Evolutionary conservation across 1,140 invertebrate species (phyloP).

Genomic region (Caenorhabditis tropicalis): DNA sequence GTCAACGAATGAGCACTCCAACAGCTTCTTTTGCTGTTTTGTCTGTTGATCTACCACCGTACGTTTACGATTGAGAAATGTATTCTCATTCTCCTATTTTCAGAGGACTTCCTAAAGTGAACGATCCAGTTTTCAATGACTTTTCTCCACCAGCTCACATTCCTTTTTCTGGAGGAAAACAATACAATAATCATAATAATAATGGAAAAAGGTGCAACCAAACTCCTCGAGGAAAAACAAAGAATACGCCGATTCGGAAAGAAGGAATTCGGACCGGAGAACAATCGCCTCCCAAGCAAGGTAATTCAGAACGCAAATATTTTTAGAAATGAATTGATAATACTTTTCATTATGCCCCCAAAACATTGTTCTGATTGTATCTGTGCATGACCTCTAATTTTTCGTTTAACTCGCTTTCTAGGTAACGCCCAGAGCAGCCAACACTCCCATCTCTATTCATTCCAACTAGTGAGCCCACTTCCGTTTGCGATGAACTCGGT

Average conservation of each 20-base stretch:
- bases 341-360: no score
- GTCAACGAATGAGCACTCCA: neutral
- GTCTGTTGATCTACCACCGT: conserved; percentile 20
- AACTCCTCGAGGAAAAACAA: neutral
- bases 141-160: conserved; percentile 7
- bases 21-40: neutral
- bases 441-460: neutral
- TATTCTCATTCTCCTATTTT: neutral
- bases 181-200: neutral
- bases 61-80: neutral
- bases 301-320: neutral
- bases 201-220: neutral
- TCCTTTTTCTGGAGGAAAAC: neutral
- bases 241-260: neutral
- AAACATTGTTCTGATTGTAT: no score
- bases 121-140: neutral
- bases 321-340: no score
- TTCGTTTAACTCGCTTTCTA: neutral
- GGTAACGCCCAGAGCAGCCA: neutral
- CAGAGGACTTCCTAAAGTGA: neutral
- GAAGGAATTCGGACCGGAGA: neutral
- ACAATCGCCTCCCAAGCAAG: neutral
- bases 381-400: neutral
- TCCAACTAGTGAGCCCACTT: neutral
- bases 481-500: conserved; percentile 10